These are phyloP conservation scores for Poecilia velifera DNA, from an alignment of 2,797 vertebrate species.

Conservation along the genomic window DNA sequence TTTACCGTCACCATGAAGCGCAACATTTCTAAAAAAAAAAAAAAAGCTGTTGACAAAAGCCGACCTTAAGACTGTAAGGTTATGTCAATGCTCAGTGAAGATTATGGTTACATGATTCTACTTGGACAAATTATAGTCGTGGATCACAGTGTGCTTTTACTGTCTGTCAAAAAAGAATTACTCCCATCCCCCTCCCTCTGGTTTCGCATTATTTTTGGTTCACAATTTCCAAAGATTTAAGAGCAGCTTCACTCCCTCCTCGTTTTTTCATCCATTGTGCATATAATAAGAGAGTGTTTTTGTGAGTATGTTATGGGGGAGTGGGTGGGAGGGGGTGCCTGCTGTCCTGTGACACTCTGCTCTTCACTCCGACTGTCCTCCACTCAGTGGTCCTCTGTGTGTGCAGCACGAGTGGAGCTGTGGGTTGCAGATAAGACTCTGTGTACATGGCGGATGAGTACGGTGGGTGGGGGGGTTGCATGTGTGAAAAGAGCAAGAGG, in stretches of 20 bases:
- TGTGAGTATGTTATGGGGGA: constrained; percentile 13
- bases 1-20: neutral
- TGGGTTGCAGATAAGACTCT: constrained; percentile 70
- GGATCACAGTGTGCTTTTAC: constrained; percentile 25
- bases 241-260: constrained; percentile 47
- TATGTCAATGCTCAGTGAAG: neutral
- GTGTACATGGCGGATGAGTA: constrained; percentile 9
- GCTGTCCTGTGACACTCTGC: constrained; percentile 52
- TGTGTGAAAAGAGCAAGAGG: constrained; percentile 23
- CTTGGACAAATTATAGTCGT: neutral
- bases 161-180: constrained; percentile 31
- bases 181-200: constrained; percentile 22
- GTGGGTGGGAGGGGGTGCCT: constrained; percentile 30
- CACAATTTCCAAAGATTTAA: constrained; percentile 57
- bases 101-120: neutral
- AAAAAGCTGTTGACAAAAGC: neutral
- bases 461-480: neutral
- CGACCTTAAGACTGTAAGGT: neutral
- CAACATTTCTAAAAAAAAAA: neutral
- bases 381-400: constrained; percentile 61
- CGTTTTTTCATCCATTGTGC: constrained; percentile 31
- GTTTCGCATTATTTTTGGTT: constrained; percentile 49
- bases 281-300: constrained; percentile 3
- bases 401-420: constrained; percentile 68
- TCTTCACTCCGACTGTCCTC: constrained; percentile 61